phyloP scores from a whole-genome alignment of 2,888 invertebrate species.

The Caenorhabditis japonica region DNA sequence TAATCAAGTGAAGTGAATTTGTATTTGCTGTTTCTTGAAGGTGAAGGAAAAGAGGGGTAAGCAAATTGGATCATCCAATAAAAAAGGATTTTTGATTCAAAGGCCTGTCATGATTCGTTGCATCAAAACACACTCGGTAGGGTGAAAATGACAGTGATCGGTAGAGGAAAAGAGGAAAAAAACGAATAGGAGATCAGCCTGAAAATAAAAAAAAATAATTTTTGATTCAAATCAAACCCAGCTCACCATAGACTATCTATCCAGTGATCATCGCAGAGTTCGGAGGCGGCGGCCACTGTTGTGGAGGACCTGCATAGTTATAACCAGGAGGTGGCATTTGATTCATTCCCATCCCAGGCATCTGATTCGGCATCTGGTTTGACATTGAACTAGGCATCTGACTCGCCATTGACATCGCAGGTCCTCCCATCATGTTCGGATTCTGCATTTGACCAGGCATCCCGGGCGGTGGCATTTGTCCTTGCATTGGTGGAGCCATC shows the following conservation, averaged over 20 bases:
- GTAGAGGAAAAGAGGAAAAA: constrained; percentile 7
- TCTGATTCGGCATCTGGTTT: constrained; percentile 31
- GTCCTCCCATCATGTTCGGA: constrained; percentile 25
- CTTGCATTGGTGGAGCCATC: constrained; percentile 41
- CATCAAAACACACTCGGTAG: constrained; percentile 41
- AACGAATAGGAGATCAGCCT: not conserved
- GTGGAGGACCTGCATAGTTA: constrained; percentile 31
- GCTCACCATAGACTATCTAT: constrained; percentile 22
- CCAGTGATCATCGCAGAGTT: constrained; percentile 65
- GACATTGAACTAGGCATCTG: constrained; percentile 34
- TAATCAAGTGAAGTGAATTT: constrained; percentile 38
- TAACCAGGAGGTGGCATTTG: constrained; percentile 44
- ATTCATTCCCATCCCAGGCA: constrained; percentile 40
- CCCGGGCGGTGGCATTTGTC: constrained; percentile 31
- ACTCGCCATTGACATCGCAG: constrained; percentile 40
- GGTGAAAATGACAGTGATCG: constrained; percentile 13
- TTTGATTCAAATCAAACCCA: not conserved
- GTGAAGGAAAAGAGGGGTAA: not conserved
- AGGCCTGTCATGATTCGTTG: constrained; percentile 52
- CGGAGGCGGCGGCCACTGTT: constrained; percentile 53
- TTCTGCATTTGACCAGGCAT: constrained; percentile 43
- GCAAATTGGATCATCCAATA: no score
- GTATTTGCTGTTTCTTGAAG: constrained; percentile 38
- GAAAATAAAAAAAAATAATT: not conserved
- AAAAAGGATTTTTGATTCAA: constrained; percentile 16